phyloP scores from a whole-genome alignment of 2,113 vertebrate species.

The Melanotaenia duboulayi region DNA sequence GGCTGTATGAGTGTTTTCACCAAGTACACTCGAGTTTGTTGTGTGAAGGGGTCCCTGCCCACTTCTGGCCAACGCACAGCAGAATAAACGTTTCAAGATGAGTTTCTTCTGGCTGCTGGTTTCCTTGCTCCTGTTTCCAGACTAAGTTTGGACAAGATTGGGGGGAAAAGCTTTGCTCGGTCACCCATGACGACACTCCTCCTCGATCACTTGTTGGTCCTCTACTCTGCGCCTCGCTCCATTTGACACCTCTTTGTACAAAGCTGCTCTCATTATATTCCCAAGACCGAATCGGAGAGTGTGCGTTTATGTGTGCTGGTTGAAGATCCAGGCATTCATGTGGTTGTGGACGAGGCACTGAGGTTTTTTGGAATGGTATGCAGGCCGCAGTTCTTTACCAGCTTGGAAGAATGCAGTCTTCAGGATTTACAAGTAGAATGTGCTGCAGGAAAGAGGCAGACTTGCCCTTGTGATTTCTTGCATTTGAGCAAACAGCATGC shows the following conservation, averaged over 20 bases:
- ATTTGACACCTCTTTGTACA: slow-evolving; percentile 68
- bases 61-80: slow-evolving; percentile 14
- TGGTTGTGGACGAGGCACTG: slow-evolving; percentile 39
- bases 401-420: slow-evolving; percentile 17
- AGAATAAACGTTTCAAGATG: slow-evolving; percentile 50
- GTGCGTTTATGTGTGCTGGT: slow-evolving; percentile 34
- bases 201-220: slow-evolving; percentile 44
- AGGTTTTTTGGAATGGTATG: slow-evolving; percentile 48
- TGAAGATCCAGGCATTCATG: slow-evolving; percentile 39
- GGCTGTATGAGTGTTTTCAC: not conserved
- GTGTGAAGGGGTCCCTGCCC: not conserved
- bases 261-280: slow-evolving; percentile 54
- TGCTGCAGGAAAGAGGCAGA: slow-evolving; percentile 1
- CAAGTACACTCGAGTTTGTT: slow-evolving; percentile 7
- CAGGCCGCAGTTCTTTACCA: slow-evolving; percentile 38
- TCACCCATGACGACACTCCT: slow-evolving; percentile 49
- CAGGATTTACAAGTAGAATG: slow-evolving; percentile 20
- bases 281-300: slow-evolving; percentile 27
- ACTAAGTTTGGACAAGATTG: slow-evolving; percentile 25
- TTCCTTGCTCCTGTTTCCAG: slow-evolving; percentile 29
- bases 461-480: slow-evolving; percentile 2
- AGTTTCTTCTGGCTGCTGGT: slow-evolving; percentile 8
- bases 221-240: slow-evolving; percentile 41
- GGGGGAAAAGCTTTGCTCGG: slow-evolving; percentile 34
- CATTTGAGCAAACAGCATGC: slow-evolving; percentile 28